Base-by-base conservation (phyloP, 2,888 invertebrate species). In the Elaeidobius kamerunicus region DNA sequence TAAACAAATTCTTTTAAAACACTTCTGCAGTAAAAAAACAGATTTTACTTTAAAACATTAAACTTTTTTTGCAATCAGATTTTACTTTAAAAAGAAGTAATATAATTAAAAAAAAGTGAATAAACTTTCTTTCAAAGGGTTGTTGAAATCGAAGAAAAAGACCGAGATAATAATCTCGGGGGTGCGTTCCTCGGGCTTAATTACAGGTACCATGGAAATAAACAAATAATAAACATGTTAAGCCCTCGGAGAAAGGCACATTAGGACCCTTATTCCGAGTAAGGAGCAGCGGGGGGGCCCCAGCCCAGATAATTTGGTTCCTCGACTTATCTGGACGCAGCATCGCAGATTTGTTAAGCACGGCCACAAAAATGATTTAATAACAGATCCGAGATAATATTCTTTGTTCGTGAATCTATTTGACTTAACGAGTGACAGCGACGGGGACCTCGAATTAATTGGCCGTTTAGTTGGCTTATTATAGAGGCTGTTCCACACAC, bases 191-290 rank as follows among this genome's bases (percentile, higher is more conserved):
- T n/a, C n/a, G n/a, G 11, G 11, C 11, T 30, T 30, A 30, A 30
- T 30, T 30, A 30, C 30, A 30, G 30, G 30, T 30, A 11, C 30
- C 30, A 3, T n/a, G 3, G n/a, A 3, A n/a, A 43, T 41, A 54
- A 42, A 36, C 41, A 27, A 35, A 52, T 52, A 45, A 52, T 52
- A 40, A 52, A 57, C 50, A 42, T 43, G 50, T 50, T 43, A 50
- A 20, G 34, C 41, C 41, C 49, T 34, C 6, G 14, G 27, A 35
- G 20, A 39, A 20, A 19, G 32, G 14, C 57, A 59, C 61, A 60
- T 63, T 61, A 60, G 60, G 60, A 60, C 63, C 63, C 57, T 52
- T 63, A 61, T 60, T 60, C 61, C 58, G 49, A 52, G 52, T 46
- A 48, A 52, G 43, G 40, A 56, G 32, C 60, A 44, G 55, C 59